Percentiles rank a stretch among this genome's conserved stretches.
Conservation (phyloP, 2,888 invertebrate species). For the Dryobotodes eremita region DNA sequence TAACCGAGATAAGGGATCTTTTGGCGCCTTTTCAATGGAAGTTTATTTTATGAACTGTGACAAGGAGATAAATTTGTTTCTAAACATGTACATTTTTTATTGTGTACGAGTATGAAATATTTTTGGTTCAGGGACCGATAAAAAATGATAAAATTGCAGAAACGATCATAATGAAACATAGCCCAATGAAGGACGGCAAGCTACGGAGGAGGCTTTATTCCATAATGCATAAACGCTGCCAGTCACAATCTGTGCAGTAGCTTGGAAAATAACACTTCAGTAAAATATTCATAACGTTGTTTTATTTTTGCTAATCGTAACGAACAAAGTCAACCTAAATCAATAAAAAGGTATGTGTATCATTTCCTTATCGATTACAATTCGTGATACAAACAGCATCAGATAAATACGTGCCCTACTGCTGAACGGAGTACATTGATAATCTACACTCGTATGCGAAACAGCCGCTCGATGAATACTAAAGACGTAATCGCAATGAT, state of each 20-base stretch:
- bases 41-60: slow-evolving; percentile 87
- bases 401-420: slow-evolving; percentile 51
- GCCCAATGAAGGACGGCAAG: background rate
- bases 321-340: slow-evolving; percentile 21
- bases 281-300: background rate
- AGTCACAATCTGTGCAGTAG: background rate
- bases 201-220: background rate
- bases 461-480: slow-evolving; percentile 62
- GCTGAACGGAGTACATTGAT: slow-evolving; percentile 50
- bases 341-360: slow-evolving; percentile 47
- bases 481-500: slow-evolving; percentile 63
- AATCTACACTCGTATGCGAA: slow-evolving; percentile 59
- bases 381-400: slow-evolving; percentile 59
- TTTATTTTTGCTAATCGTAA: background rate
- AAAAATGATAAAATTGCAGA: background rate
- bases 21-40: slow-evolving; percentile 84
- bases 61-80: slow-evolving; percentile 78
- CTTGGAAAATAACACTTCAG: background rate
- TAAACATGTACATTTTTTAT: slow-evolving; percentile 42
- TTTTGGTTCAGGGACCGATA: background rate
- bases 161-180: background rate
- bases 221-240: background rate
- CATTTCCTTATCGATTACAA: slow-evolving; percentile 56
- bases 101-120: background rate
- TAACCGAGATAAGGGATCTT: slow-evolving; percentile 88